Base-by-base conservation (phyloP, 2,888 invertebrate genomes). In the Zeuzera pyrina region DNA sequence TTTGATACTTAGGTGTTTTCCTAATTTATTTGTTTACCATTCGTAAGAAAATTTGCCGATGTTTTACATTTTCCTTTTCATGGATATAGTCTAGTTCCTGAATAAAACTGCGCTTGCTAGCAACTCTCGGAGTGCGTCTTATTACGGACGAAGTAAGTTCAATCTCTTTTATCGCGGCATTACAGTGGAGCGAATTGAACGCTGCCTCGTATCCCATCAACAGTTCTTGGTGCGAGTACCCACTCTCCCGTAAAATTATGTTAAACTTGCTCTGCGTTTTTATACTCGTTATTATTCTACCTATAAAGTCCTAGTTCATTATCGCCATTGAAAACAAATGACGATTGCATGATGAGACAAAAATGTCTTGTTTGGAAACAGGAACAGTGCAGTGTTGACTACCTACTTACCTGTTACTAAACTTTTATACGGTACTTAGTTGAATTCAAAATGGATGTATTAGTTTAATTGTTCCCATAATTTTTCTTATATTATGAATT, bases 131-230 rank as follows among this genome's bases (percentile, higher is more conserved):
- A 54, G 35, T 31, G 38, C 38, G 38, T 31, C 68, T 71, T 77
- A 74, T 71, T 70, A 72, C 67, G 61, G 61, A 59, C 63, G 57
- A 62, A 72, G 67, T 70, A 61, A 70, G 67, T 73, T 73, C 79
- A 77, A 79, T 81, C 72, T 78, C 61, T 72, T 78, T 77, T 78
- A 79, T 78, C 71, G 73, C 43, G 46, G 66, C 59, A 65, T 74
- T 77, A 76, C 65, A 70, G 69, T 63, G 48, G 47, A 54, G 56
- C 60, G 69, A 69, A 76, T 70, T 67, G 68, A 64, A 71, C 67
- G 63, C 49, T 66, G 56, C 50, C 57, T 61, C 59, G 59, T 64
- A 67, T 59, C 59, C 61, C 46, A 47, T 43, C 60, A 52, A 54
- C 63, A 60, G 60, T 61, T 61, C 49, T 59, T 60, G 59, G 60